Percentiles rank a stretch among this genome's conserved stretches.
Evolutionary conservation across 2,797 vertebrate species (phyloP).

Genomic region (Enteromius afrohamiltoni): DNA sequence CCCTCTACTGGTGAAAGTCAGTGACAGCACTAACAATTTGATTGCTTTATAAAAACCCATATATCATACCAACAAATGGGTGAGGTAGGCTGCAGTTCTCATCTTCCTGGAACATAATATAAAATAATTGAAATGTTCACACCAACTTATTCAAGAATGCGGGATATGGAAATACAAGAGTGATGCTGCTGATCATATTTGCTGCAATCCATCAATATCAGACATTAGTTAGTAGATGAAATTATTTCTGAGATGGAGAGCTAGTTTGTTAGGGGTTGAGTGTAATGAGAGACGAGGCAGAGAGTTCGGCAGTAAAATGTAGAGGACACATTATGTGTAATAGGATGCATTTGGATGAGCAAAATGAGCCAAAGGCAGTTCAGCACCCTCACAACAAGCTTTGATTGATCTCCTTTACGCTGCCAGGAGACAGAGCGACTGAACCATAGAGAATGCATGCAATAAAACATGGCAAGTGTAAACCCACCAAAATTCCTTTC

Average conservation of each 20-base stretch:
- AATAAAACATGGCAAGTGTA: slow-evolving; percentile 61
- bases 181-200: background rate
- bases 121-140: slow-evolving; percentile 1
- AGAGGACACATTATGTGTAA: slow-evolving; percentile 35
- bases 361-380: slow-evolving; percentile 39
- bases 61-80: background rate
- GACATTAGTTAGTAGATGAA: slow-evolving; percentile 3
- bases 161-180: background rate
- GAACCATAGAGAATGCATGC: slow-evolving; percentile 62
- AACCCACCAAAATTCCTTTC: slow-evolving; percentile 52
- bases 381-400: slow-evolving; percentile 62
- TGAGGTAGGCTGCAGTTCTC: background rate
- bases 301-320: slow-evolving; percentile 16
- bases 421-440: slow-evolving; percentile 62
- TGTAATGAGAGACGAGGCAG: slow-evolving; percentile 6
- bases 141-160: background rate
- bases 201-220: slow-evolving; percentile 9
- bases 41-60: slow-evolving; percentile 1
- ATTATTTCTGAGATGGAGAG: slow-evolving; percentile 4
- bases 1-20: slow-evolving; percentile 28
- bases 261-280: slow-evolving; percentile 12
- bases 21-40: background rate
- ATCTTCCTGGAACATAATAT: slow-evolving; percentile 3
- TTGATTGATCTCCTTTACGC: slow-evolving; percentile 66
- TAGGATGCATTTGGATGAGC: slow-evolving; percentile 44